Conservation (phyloP, 2,888 invertebrate genomes). For the Eupelmus urozonus region DNA sequence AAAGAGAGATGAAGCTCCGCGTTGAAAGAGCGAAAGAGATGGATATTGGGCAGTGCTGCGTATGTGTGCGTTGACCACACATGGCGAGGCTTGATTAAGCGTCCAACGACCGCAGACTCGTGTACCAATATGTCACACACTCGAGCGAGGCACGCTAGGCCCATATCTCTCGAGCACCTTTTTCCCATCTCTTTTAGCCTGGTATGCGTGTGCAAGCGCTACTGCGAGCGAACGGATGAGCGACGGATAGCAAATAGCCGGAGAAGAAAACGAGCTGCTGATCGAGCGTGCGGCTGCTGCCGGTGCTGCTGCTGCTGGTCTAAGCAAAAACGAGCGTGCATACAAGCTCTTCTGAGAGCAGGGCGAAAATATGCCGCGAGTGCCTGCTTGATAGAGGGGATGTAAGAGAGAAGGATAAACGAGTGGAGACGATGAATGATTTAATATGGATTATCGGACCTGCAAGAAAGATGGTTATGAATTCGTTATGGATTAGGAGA, state of each 20-base stretch:
- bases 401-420: no score
- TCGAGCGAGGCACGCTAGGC: constrained; percentile 16
- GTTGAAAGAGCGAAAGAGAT: constrained; percentile 10
- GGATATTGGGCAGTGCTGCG: background rate
- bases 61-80: constrained; percentile 57
- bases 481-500: no score
- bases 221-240: background rate
- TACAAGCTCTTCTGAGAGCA: no score
- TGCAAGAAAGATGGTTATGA: no score
- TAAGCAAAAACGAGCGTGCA: no score
- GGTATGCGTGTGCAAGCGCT: background rate
- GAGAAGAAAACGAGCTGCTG: constrained; percentile 36
- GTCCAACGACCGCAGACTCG: constrained; percentile 63
- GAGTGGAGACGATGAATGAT: no score
- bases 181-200: background rate
- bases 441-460: no score
- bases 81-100: constrained; percentile 65
- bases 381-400: no score
- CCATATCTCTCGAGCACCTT: constrained; percentile 30
- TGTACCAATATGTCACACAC: constrained; percentile 67
- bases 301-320: constrained; percentile 2
- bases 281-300: constrained; percentile 18
- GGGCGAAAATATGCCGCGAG: no score
- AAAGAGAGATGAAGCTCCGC: constrained; percentile 13
- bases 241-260: constrained; percentile 40